Conservation (phyloP, 2,888 invertebrate species). For the Scaptomyza polygonia region DNA sequence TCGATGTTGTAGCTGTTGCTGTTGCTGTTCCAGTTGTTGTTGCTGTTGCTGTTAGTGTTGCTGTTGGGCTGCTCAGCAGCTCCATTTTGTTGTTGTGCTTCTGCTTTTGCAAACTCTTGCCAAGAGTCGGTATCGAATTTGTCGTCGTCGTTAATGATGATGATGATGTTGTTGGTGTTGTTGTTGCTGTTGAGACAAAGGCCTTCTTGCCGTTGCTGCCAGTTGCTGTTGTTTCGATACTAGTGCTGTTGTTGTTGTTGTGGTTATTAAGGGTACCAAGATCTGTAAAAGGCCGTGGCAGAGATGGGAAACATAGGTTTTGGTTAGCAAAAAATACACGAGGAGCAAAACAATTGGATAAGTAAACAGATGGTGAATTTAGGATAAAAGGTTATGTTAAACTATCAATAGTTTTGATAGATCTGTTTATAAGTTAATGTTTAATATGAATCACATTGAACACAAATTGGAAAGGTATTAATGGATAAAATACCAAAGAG, state of each 20-base stretch:
- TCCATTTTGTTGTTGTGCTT: conserved; percentile 80
- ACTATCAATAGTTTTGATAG: too few relatives aligned
- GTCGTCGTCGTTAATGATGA: conserved; percentile 21
- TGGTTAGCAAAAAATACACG: conserved; percentile 59
- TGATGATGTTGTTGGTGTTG: conserved; percentile 26
- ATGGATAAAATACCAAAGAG: conserved; percentile 4
- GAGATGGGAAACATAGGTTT: conserved; percentile 31
- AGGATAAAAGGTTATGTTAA: too few relatives aligned
- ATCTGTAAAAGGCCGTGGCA: conserved; percentile 57
- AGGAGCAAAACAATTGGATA: conserved; percentile 41
- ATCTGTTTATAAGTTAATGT: too few relatives aligned
- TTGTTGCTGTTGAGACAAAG: conserved; percentile 13
- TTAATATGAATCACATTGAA: neutral
- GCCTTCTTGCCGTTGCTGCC: conserved; percentile 29
- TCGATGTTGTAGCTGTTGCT: conserved; percentile 53
- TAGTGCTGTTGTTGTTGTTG: conserved; percentile 47
- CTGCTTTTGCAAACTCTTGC: conserved; percentile 33
- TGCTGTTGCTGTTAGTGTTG: conserved; percentile 39
- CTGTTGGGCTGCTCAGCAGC: conserved; percentile 77
- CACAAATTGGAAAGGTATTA: conserved; percentile 25
- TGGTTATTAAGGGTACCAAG: conserved; percentile 71
- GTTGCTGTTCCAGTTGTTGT: conserved; percentile 61
- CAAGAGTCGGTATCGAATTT: conserved; percentile 27
- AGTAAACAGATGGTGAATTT: neutral
- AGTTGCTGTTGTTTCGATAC: conserved; percentile 30